These are phyloP conservation scores for Megaceryle torquata DNA, from an alignment of 2,113 vertebrate species.

Conservation along the genomic window DNA sequence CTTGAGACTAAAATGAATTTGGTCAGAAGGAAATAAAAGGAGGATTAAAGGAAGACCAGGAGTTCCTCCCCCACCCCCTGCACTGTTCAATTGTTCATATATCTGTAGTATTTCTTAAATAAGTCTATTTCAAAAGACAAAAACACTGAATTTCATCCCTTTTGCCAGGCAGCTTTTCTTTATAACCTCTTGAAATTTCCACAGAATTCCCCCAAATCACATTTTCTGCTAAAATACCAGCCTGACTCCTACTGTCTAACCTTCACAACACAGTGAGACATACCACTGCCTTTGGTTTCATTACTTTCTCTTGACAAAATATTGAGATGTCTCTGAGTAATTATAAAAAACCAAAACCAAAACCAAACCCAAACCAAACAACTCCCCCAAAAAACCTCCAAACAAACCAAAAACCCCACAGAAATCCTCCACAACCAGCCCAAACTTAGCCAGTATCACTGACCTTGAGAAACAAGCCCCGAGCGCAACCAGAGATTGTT, in stretches of 20 bases:
- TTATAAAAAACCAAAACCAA: not conserved
- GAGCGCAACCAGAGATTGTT: not conserved
- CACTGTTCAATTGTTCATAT: not conserved
- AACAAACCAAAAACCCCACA: too few relatives aligned
- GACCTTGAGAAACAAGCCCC: not conserved
- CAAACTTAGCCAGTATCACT: not conserved
- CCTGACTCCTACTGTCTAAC: not conserved
- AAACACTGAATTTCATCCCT: not conserved
- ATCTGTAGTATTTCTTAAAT: not conserved
- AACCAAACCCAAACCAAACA: too few relatives aligned
- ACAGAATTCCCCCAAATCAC: conserved; percentile 7
- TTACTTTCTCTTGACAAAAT: not conserved
- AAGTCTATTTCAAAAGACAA: not conserved
- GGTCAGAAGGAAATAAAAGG: not conserved
- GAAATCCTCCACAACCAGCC: not conserved
- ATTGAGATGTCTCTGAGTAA: not conserved
- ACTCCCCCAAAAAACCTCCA: too few relatives aligned
- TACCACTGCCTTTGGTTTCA: not conserved
- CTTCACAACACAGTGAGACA: not conserved
- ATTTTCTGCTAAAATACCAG: conserved; percentile 12
- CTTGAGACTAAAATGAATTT: not conserved
- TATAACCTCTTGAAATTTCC: not conserved
- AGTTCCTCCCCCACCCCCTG: not conserved
- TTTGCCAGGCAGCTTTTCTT: not conserved
- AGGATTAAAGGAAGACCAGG: not conserved